Conservation (phyloP, 1,140 invertebrate species). For the Gonatopus flavifemur region DNA sequence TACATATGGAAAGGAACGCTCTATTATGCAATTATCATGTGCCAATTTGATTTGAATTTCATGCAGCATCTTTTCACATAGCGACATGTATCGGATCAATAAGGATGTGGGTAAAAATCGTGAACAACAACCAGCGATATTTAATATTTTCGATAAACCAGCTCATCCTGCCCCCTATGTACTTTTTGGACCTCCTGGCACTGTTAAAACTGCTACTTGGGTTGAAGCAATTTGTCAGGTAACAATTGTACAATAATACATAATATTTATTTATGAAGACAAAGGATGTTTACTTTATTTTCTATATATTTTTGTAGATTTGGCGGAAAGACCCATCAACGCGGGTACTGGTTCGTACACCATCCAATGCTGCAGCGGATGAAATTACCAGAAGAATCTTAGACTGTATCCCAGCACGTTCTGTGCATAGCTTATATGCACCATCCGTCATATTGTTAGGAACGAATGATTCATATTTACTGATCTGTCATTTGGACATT, state of each 20-base stretch:
- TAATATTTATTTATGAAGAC: not conserved
- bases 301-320: no score
- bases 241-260: not conserved
- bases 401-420: slow-evolving; percentile 41
- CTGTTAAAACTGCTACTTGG: slow-evolving; percentile 76
- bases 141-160: slow-evolving; percentile 36
- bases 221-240: slow-evolving; percentile 70
- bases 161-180: slow-evolving; percentile 70
- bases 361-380: slow-evolving; percentile 79
- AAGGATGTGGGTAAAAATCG: slow-evolving; percentile 61
- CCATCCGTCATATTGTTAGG: no score
- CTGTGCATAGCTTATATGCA: slow-evolving; percentile 56
- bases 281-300: no score
- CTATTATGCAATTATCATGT: no score
- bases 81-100: no score
- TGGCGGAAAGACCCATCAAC: slow-evolving; percentile 47
- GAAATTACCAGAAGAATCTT: slow-evolving; percentile 65
- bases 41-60: no score
- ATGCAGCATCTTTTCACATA: no score
- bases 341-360: slow-evolving; percentile 68
- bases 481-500: no score
- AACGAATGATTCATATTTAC: no score
- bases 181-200: slow-evolving; percentile 77
- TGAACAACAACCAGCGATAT: slow-evolving; percentile 44
- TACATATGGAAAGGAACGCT: no score